Evolutionary conservation across 2,797 vertebrate species (phyloP).

Genomic region (Hozukius guyotensis): DNA sequence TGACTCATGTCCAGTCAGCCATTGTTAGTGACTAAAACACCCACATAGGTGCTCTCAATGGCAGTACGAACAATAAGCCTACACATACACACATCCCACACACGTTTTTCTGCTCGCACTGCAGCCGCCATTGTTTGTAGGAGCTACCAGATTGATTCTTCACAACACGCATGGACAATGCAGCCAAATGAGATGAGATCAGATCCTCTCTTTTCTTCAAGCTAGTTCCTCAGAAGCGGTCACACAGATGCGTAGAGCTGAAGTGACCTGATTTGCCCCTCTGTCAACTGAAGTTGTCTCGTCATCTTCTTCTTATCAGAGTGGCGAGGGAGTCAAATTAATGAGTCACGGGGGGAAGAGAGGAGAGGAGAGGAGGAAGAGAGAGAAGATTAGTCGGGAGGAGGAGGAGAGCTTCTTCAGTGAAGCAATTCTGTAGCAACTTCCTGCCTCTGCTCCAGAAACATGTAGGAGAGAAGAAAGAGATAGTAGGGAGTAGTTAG

Average conservation of each 20-base stretch:
- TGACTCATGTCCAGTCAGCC: constrained; percentile 69
- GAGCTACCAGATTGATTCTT: constrained; percentile 11
- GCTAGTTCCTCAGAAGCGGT: neutral
- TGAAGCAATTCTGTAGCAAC: constrained; percentile 17
- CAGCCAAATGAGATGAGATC: neutral
- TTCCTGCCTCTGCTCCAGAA: constrained; percentile 4
- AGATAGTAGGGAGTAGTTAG: neutral
- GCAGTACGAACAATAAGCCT: constrained; percentile 61
- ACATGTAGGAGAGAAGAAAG: neutral
- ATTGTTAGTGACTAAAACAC: constrained; percentile 60
- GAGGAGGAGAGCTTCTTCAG: neutral
- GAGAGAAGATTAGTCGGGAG: neutral
- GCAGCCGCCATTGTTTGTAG: constrained; percentile 14
- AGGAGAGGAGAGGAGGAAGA: constrained; percentile 18
- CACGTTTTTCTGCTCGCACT: constrained; percentile 5
- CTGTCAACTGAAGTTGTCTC: constrained; percentile 15
- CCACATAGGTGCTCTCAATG: constrained; percentile 63
- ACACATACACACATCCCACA: constrained; percentile 54
- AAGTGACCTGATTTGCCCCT: constrained; percentile 3
- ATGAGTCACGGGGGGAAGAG: constrained; percentile 30
- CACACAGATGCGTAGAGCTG: neutral
- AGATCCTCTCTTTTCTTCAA: neutral
- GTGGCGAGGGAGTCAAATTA: constrained; percentile 36
- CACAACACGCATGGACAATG: neutral
- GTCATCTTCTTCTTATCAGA: constrained; percentile 36